Conservation (phyloP, 2,797 vertebrate genomes). For the Peromyscus attwateri region DNA sequence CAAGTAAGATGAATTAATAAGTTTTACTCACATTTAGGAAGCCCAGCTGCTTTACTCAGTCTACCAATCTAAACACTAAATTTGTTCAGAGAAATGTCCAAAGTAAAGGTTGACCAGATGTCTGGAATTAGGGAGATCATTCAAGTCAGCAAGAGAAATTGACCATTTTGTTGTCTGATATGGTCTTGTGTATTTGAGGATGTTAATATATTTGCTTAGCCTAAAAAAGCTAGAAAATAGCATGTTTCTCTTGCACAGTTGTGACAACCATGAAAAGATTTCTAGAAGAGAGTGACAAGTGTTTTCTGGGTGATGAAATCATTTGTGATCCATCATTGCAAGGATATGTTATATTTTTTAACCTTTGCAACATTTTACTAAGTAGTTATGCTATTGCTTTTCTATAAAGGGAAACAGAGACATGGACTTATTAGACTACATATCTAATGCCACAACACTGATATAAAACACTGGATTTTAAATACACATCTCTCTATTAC, state of each 20-base stretch:
- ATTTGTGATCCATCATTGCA: neutral
- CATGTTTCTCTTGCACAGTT: neutral
- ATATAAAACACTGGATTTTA: constrained; percentile 19
- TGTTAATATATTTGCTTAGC: neutral
- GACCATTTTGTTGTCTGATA: neutral
- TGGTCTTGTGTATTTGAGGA: neutral
- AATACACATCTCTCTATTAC: neutral
- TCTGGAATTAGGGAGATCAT: neutral
- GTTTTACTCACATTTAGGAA: neutral
- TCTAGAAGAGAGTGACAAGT: neutral
- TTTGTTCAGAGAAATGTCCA: neutral
- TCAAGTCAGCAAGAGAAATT: neutral
- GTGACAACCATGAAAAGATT: neutral
- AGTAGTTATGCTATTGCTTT: neutral
- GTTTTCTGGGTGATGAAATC: neutral
- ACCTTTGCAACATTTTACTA: neutral
- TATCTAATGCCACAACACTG: neutral
- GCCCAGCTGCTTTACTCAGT: neutral
- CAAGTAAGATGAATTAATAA: neutral
- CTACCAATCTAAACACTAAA: neutral
- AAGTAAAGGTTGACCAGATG: neutral
- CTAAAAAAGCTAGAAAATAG: neutral
- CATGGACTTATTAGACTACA: neutral
- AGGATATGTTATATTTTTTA: neutral
- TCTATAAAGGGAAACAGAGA: neutral